Evolutionary conservation across 2,888 invertebrate genomes (phyloP).

Genomic region (Globia sparganii): DNA sequence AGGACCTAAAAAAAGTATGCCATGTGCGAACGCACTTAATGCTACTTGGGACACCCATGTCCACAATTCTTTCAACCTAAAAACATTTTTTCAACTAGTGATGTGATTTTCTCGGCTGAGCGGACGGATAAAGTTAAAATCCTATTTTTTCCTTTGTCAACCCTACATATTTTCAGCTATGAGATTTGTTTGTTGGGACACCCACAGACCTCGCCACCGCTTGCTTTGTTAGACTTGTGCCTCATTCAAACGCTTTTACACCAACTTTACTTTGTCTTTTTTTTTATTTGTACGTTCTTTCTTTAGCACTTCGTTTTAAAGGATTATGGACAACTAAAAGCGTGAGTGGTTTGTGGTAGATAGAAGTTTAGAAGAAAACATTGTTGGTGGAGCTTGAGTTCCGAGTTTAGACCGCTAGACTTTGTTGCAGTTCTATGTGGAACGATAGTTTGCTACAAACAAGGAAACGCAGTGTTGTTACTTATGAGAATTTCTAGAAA

Average conservation of each 20-base stretch:
- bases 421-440: conserved; percentile 23
- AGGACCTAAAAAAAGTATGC: neutral
- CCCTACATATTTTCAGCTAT: conserved; percentile 53
- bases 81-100: neutral
- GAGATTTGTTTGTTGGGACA: conserved; percentile 69
- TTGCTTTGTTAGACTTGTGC: conserved; percentile 66
- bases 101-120: neutral
- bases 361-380: conserved; percentile 36
- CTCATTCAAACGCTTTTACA: conserved; percentile 58
- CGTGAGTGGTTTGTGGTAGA: conserved; percentile 37
- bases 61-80: neutral
- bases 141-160: conserved; percentile 37
- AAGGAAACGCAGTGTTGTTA: conserved; percentile 1
- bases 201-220: conserved; percentile 54
- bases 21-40: too few relatives aligned
- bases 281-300: conserved; percentile 44
- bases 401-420: conserved; percentile 27
- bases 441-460: neutral
- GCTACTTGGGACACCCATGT: too few relatives aligned
- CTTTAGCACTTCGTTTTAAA: conserved; percentile 47
- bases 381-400: conserved; percentile 30
- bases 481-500: neutral
- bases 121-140: conserved; percentile 18
- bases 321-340: conserved; percentile 30
- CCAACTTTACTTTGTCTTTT: conserved; percentile 29